phyloP scores from a whole-genome alignment of 1,140 invertebrate species.

The Hypsibius dujardini region DNA sequence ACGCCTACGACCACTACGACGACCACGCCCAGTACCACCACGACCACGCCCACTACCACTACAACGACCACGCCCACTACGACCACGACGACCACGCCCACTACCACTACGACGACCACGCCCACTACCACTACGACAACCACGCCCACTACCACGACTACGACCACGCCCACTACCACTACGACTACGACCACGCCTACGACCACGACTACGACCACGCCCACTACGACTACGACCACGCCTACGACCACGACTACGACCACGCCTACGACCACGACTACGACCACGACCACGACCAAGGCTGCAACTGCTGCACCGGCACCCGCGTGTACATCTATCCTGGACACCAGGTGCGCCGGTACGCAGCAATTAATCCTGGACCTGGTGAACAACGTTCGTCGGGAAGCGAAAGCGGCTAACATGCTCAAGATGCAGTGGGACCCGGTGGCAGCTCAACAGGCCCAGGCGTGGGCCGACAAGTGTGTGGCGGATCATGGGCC shows the following conservation, averaged over 20 bases:
- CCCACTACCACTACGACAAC: background rate
- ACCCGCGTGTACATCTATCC: background rate
- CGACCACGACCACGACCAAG: background rate
- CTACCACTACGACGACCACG: background rate
- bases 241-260: background rate
- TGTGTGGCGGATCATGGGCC: background rate
- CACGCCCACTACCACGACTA: background rate
- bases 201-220: background rate
- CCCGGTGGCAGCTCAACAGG: background rate
- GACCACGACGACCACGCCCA: background rate
- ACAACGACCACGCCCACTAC: background rate
- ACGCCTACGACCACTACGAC: background rate
- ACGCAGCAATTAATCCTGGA: background rate
- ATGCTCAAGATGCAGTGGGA: conserved; percentile 16
- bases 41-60: background rate
- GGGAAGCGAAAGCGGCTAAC: background rate
- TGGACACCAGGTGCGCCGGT: background rate
- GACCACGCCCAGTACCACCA: background rate
- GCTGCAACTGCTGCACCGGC: background rate
- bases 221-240: background rate
- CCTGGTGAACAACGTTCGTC: background rate
- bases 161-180: background rate
- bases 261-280: background rate
- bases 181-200: background rate
- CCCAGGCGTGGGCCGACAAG: background rate